Conservation (phyloP, 2,113 vertebrate genomes). For the Puma concolor region DNA sequence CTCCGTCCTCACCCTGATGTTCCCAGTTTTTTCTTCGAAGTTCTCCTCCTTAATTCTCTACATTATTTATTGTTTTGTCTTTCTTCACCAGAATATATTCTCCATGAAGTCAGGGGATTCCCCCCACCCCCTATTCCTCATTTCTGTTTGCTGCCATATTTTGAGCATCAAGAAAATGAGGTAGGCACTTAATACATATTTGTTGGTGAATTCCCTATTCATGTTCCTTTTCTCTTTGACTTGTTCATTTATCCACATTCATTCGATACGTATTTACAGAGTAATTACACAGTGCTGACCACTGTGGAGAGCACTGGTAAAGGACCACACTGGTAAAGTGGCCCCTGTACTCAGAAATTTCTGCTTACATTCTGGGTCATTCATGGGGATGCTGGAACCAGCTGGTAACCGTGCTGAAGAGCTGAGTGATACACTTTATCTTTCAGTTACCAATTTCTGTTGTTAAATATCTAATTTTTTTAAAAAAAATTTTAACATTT, state of each 20-base stretch:
- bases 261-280: not conserved
- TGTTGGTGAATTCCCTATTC: not conserved
- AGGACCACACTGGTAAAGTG: too few species aligned
- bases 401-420: not conserved
- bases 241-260: not conserved
- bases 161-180: not conserved
- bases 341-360: not conserved
- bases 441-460: not conserved
- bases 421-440: not conserved
- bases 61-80: not conserved
- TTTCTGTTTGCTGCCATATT: not conserved
- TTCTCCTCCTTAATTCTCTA: not conserved
- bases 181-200: not conserved
- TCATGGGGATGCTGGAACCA: not conserved
- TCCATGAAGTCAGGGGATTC: not conserved
- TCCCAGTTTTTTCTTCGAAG: not conserved
- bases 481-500: too few species aligned
- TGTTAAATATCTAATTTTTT: not conserved
- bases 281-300: not conserved
- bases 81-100: not conserved
- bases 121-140: not conserved
- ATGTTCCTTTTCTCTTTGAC: not conserved
- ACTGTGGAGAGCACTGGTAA: not conserved
- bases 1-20: not conserved
- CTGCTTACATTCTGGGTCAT: not conserved